Evolutionary conservation across 2,797 vertebrate species (phyloP).

Genomic region (Hyperoplus lanceolatus): DNA sequence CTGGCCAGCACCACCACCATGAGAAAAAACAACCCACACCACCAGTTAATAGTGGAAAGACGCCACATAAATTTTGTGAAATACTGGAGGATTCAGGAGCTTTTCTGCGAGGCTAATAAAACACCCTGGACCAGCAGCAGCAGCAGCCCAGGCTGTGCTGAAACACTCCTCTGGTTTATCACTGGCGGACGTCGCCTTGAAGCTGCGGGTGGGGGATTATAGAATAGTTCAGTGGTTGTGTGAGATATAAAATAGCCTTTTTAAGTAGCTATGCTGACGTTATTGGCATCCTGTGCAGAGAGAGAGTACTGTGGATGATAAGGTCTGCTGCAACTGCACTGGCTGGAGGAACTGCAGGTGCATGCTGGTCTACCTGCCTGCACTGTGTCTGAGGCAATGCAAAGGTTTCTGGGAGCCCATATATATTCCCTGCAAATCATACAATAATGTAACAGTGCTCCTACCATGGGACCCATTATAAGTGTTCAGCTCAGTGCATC

Average conservation of each 20-base stretch:
- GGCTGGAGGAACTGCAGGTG: constrained; percentile 69
- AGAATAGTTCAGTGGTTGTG: not conserved
- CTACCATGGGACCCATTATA: constrained; percentile 38
- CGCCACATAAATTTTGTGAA: constrained; percentile 48
- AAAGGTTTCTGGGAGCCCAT: constrained; percentile 37
- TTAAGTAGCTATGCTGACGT: constrained; percentile 15
- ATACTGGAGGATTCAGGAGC: constrained; percentile 54
- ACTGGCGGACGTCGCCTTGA: constrained; percentile 55
- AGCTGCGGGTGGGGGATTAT: constrained; percentile 11
- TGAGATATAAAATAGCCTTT: constrained; percentile 30
- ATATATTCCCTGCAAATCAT: constrained; percentile 44
- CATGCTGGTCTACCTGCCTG: constrained; percentile 57
- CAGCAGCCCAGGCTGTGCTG: constrained; percentile 34
- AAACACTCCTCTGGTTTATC: constrained; percentile 61
- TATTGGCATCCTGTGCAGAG: constrained; percentile 47
- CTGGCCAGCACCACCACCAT: constrained; percentile 18
- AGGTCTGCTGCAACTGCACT: constrained; percentile 71
- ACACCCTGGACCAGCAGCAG: constrained; percentile 45
- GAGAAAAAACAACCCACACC: constrained; percentile 22
- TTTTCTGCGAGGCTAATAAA: constrained; percentile 56
- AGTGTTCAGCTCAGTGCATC: constrained; percentile 39
- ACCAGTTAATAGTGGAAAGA: constrained; percentile 46
- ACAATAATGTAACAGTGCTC: constrained; percentile 30
- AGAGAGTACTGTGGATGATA: constrained; percentile 53
- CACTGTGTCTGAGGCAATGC: constrained; percentile 45